Evolutionary conservation across 2,113 vertebrate species (phyloP).

Genomic region (Octodon degus): DNA sequence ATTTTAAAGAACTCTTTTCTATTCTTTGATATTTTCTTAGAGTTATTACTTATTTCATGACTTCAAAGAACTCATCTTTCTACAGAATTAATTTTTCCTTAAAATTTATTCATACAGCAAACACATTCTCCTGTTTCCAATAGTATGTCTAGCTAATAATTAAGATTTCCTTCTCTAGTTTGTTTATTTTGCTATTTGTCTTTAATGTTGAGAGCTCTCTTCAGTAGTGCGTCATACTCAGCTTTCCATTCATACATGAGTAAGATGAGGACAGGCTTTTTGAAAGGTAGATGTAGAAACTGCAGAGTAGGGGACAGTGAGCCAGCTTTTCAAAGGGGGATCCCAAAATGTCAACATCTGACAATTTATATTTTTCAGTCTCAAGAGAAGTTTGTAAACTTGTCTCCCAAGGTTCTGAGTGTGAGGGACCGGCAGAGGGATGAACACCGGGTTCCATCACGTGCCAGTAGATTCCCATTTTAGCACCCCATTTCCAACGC

Average conservation of each 20-base stretch:
- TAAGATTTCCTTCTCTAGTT: neutral
- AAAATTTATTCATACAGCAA: neutral
- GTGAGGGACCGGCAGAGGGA: neutral
- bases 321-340: neutral
- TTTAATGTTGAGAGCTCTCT: neutral
- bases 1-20: neutral
- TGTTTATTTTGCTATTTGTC: neutral
- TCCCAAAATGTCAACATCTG: neutral
- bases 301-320: no score
- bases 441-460: neutral
- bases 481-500: rapidly evolving
- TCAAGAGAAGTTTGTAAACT: neutral
- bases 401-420: neutral
- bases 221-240: neutral
- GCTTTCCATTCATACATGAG: neutral
- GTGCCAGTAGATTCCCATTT: neutral
- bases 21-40: neutral
- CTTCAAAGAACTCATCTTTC: neutral
- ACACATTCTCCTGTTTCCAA: neutral
- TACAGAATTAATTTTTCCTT: neutral
- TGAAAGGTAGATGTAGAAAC: neutral
- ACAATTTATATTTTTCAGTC: neutral
- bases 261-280: neutral
- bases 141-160: neutral
- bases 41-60: neutral